phyloP scores from a whole-genome alignment of 2,113 vertebrate species.

The Oriolus oriolus region DNA sequence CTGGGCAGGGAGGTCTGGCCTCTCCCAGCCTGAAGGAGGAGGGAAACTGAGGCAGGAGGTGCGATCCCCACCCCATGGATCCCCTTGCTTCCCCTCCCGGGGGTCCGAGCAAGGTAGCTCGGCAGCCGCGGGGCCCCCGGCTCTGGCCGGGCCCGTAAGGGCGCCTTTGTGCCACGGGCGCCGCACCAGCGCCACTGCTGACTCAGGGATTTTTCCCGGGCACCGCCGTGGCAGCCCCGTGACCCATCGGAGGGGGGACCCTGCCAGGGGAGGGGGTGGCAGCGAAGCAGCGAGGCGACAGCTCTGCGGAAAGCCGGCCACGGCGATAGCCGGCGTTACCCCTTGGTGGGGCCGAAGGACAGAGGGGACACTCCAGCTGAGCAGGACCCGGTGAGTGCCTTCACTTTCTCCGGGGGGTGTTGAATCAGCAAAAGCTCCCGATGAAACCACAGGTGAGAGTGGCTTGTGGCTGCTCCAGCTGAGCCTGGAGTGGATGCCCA shows the following conservation, averaged over 20 bases:
- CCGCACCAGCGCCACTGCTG: constrained; percentile 1
- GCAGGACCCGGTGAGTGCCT: constrained; percentile 20
- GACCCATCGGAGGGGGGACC: not conserved
- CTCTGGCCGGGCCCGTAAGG: not conserved
- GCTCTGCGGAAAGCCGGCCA: not conserved
- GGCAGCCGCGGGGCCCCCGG: not conserved
- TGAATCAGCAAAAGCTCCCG: not conserved
- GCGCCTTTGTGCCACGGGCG: not conserved
- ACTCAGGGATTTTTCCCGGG: constrained; percentile 18
- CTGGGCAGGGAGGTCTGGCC: not conserved
- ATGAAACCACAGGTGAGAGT: not conserved
- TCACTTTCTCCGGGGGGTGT: not conserved
- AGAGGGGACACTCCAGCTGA: not conserved
- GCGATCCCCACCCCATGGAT: fast-evolving
- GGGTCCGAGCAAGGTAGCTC: fast-evolving
- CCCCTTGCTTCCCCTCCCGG: not conserved
- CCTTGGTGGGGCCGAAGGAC: not conserved
- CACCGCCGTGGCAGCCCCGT: constrained; percentile 11
- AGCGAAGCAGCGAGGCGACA: fast-evolving
- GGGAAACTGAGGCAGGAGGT: not conserved
- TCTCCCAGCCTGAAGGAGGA: not conserved
- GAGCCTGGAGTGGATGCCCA: fast-evolving
- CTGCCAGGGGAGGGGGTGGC: not conserved
- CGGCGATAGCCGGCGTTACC: fast-evolving
- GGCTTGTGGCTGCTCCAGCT: fast-evolving